phyloP scores from a whole-genome alignment of 2,113 vertebrate species.

The Stigmatopora argus region DNA sequence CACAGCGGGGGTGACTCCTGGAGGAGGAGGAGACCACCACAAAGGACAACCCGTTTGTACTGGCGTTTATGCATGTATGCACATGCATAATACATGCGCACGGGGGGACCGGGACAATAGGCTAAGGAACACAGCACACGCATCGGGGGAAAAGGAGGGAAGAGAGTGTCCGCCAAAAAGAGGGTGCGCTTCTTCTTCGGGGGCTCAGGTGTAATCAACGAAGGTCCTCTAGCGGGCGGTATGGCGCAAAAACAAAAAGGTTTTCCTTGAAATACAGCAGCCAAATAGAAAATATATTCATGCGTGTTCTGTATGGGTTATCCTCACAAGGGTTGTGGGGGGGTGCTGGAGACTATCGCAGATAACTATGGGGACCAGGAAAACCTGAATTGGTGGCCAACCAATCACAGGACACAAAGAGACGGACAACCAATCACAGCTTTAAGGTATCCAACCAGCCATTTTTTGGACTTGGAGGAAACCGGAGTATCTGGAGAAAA shows the following conservation, averaged over 20 bases:
- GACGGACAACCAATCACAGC: too few species aligned
- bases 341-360: too few species aligned
- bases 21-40: conserved; percentile 15
- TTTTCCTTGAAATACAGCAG: conserved; percentile 23
- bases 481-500: too few species aligned
- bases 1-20: conserved; percentile 32
- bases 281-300: conserved; percentile 16
- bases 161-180: conserved; percentile 23
- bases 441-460: too few species aligned
- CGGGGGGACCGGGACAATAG: conserved; percentile 28
- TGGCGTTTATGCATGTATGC: conserved; percentile 11
- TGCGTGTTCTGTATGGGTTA: too few species aligned
- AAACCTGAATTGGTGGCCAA: too few species aligned
- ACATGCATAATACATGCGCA: conserved; percentile 46
- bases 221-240: conserved; percentile 33
- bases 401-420: too few species aligned
- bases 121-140: conserved; percentile 33
- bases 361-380: too few species aligned
- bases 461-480: too few species aligned
- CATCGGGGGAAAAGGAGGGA: conserved; percentile 12
- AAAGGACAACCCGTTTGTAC: conserved; percentile 15
- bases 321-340: too few species aligned
- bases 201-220: conserved; percentile 45
- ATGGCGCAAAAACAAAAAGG: conserved; percentile 24
- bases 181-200: conserved; percentile 30